These are phyloP conservation scores for Melolontha melolontha DNA, from an alignment of 2,888 invertebrate species.

Conservation along the genomic window DNA sequence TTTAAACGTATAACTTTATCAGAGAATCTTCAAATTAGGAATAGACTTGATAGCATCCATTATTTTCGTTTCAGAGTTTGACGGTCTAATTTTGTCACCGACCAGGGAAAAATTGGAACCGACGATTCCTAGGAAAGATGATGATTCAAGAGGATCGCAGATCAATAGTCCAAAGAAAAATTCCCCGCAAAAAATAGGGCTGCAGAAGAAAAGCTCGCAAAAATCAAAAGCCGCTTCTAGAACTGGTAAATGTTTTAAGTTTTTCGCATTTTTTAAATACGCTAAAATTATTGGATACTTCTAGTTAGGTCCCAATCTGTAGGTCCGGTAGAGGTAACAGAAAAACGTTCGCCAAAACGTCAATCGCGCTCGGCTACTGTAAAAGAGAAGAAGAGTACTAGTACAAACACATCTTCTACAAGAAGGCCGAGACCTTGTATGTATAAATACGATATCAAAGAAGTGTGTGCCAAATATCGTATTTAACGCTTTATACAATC, in stretches of 20 bases:
- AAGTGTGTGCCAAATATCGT: conserved; percentile 66
- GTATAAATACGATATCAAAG: conserved; percentile 58
- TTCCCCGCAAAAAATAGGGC: conserved; percentile 72
- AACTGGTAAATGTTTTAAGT: conserved; percentile 60
- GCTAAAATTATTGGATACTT: conserved; percentile 46
- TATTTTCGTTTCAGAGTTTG: conserved; percentile 64
- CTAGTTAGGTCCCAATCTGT: conserved; percentile 78
- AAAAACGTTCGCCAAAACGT: conserved; percentile 83
- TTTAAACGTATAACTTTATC: background rate
- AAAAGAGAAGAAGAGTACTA: conserved; percentile 75
- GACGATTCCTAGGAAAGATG: conserved; percentile 71
- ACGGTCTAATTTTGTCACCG: conserved; percentile 77
- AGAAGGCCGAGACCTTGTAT: conserved; percentile 79
- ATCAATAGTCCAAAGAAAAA: conserved; percentile 68
- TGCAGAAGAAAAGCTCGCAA: conserved; percentile 65
- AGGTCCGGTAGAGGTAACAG: conserved; percentile 71
- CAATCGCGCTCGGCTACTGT: conserved; percentile 77
- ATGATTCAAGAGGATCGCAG: conserved; percentile 67
- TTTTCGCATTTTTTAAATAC: conserved; percentile 1
- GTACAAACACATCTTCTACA: conserved; percentile 70
- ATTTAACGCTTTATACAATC: conserved; percentile 54
- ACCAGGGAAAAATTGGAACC: conserved; percentile 80
- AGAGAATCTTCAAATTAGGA: too few relatives aligned
- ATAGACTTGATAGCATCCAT: background rate
- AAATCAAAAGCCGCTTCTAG: conserved; percentile 71